Percentiles rank a stretch among this genome's conserved stretches.
phyloP scores from a whole-genome alignment of 2,888 invertebrate species.

The Drosophila siamana region DNA sequence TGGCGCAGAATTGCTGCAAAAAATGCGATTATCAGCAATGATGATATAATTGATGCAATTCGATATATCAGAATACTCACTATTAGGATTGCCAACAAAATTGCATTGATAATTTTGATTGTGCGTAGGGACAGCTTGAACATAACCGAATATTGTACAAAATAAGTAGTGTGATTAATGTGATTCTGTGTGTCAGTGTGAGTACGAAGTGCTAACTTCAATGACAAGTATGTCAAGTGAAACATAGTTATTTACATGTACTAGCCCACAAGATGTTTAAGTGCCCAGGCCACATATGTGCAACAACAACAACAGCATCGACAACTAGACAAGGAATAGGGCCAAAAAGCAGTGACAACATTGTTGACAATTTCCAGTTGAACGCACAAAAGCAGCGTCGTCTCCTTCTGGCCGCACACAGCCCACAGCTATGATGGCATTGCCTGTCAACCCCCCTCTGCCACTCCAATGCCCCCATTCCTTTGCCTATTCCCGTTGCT shows the following conservation, averaged over 20 bases:
- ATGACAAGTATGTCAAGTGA: slow-evolving; percentile 60
- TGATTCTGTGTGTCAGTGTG: slow-evolving; percentile 1
- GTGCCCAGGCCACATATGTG: slow-evolving; percentile 49
- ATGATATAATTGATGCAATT: neutral
- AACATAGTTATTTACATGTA: slow-evolving; percentile 60
- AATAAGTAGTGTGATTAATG: neutral
- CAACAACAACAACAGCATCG: slow-evolving; percentile 25
- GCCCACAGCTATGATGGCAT: slow-evolving; percentile 13
- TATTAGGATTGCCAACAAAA: slow-evolving; percentile 6
- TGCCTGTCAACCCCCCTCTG: slow-evolving; percentile 6
- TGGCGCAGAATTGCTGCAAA: slow-evolving; percentile 21
- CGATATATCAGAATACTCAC: slow-evolving; percentile 15
- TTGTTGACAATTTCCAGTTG: slow-evolving; percentile 79
- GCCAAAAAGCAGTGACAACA: slow-evolving; percentile 69
- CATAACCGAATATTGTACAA: slow-evolving; percentile 26
- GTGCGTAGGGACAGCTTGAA: slow-evolving; percentile 6
- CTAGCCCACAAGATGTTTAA: slow-evolving; percentile 56
- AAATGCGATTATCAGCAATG: neutral
- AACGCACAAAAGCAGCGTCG: slow-evolving; percentile 63
- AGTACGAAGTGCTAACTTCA: slow-evolving; percentile 39
- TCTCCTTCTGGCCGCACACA: slow-evolving; percentile 10
- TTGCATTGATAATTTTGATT: neutral
- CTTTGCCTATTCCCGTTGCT: neutral
- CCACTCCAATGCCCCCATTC: no score
- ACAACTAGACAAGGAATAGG: slow-evolving; percentile 14